These are phyloP conservation scores for Chlorops oryzae DNA, from an alignment of 1,140 invertebrate genomes.

Conservation along the genomic window DNA sequence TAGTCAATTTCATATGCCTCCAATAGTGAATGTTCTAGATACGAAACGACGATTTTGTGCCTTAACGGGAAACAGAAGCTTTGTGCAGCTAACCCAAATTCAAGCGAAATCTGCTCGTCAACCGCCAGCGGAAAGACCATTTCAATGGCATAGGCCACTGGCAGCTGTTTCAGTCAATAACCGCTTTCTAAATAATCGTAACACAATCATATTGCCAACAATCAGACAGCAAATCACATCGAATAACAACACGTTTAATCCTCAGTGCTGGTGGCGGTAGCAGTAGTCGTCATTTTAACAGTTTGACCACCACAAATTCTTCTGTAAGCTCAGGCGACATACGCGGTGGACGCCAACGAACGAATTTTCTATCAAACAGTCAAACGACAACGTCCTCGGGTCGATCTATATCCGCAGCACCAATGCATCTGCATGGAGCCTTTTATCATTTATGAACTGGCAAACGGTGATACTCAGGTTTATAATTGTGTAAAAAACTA, in stretches of 20 bases:
- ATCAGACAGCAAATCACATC: slow-evolving; percentile 22
- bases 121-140: slow-evolving; percentile 15
- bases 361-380: slow-evolving; percentile 1
- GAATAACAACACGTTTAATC: slow-evolving; percentile 21
- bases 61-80: slow-evolving; percentile 32
- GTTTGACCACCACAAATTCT: slow-evolving; percentile 7
- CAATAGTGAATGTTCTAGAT: slow-evolving; percentile 40
- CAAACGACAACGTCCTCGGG: slow-evolving; percentile 1
- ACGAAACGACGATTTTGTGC: slow-evolving; percentile 31
- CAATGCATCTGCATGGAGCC: neutral
- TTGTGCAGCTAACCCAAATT: slow-evolving; percentile 41
- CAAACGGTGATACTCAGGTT: no score
- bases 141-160: slow-evolving; percentile 38
- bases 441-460: no score
- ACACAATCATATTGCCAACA: slow-evolving; percentile 35
- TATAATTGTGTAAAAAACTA: no score
- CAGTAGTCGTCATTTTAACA: slow-evolving; percentile 19
- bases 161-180: slow-evolving; percentile 16
- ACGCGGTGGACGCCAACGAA: neutral
- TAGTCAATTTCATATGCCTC: slow-evolving; percentile 29
- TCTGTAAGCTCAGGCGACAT: no score
- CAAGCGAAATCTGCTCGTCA: slow-evolving; percentile 36
- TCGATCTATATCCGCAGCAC: slow-evolving; percentile 8
- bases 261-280: slow-evolving; percentile 21
- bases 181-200: slow-evolving; percentile 37